Evolutionary conservation across 64 coral and sea anemone species (phyloP).

Genomic region (Astreopora myriophthalma): DNA sequence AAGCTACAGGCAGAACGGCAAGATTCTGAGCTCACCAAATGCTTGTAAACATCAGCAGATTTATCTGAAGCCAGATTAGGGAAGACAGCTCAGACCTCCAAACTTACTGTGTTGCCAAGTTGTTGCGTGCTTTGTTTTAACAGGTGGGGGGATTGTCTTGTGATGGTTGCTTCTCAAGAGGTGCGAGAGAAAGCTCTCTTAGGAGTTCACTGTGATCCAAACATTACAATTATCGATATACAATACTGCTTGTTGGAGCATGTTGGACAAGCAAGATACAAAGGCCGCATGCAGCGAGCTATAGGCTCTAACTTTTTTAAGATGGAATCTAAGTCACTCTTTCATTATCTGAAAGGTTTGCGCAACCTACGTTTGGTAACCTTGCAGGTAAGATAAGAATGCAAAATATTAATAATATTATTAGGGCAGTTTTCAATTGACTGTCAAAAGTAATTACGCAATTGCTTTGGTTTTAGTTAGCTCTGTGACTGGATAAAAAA

Average conservation of each 20-base stretch:
- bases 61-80: no score
- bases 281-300: constrained; percentile 69
- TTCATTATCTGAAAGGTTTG: constrained; percentile 73
- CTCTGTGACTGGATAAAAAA: no score
- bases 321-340: constrained; percentile 63
- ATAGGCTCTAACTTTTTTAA: constrained; percentile 54
- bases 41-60: no score
- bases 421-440: no score
- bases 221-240: constrained; percentile 45
- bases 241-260: constrained; percentile 86
- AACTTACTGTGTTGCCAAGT: neutral
- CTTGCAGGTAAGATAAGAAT: constrained; percentile 77
- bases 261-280: constrained; percentile 76
- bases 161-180: constrained; percentile 92
- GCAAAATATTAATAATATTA: no score
- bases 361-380: constrained; percentile 51
- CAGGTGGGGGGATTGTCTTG: constrained; percentile 81
- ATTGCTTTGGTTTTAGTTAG: no score
- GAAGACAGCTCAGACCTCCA: no score
- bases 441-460: no score
- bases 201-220: constrained; percentile 59
- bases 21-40: no score
- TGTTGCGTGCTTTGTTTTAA: neutral
- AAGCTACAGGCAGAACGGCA: no score
- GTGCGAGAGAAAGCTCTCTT: constrained; percentile 70